Percentiles rank a stretch among this genome's conserved stretches.
Evolutionary conservation across 92 coral and sea anemone species (phyloP).

Genomic region (Actinernus sp.): DNA sequence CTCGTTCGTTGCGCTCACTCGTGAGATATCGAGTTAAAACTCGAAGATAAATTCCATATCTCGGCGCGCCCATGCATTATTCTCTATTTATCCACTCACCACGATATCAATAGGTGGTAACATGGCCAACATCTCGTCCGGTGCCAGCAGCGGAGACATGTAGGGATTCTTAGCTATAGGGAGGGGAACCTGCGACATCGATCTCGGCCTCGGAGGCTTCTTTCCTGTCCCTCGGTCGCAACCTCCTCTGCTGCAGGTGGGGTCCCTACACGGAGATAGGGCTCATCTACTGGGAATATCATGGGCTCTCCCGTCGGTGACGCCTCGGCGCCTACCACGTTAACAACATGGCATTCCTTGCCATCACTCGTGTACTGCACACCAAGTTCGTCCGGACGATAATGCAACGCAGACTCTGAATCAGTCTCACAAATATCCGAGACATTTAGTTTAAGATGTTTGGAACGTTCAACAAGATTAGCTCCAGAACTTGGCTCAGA

Average conservation of each 20-base stretch:
- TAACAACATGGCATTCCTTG: slow-evolving; percentile 66
- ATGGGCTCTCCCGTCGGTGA: slow-evolving; percentile 62
- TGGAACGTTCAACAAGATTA: slow-evolving; percentile 11
- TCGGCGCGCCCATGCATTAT: too few relatives aligned
- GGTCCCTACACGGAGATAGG: slow-evolving; percentile 26
- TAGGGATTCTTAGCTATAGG: slow-evolving; percentile 92
- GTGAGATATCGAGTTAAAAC: too few relatives aligned
- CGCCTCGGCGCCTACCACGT: slow-evolving; percentile 52
- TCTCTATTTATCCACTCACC: slow-evolving; percentile 63
- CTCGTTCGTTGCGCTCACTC: too few relatives aligned
- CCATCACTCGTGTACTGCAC: slow-evolving; percentile 50
- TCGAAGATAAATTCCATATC: too few relatives aligned
- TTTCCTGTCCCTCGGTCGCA: not conserved
- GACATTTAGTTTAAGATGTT: slow-evolving; percentile 12
- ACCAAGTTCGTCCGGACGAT: slow-evolving; percentile 24
- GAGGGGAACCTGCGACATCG: slow-evolving; percentile 77
- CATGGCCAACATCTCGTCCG: slow-evolving; percentile 82
- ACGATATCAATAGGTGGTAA: slow-evolving; percentile 94
- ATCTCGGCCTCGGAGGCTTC: slow-evolving; percentile 12
- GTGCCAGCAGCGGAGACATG: slow-evolving; percentile 90
- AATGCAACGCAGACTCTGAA: not conserved
- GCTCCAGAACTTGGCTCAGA: not conserved
- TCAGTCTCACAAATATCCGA: not conserved
- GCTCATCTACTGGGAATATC: slow-evolving; percentile 38
- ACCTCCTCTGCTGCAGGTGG: slow-evolving; percentile 39